Evolutionary conservation across 2,888 invertebrate species (phyloP), one percentile per base, ranked within the genome.

Genomic region (Tridacna gigas): DNA sequence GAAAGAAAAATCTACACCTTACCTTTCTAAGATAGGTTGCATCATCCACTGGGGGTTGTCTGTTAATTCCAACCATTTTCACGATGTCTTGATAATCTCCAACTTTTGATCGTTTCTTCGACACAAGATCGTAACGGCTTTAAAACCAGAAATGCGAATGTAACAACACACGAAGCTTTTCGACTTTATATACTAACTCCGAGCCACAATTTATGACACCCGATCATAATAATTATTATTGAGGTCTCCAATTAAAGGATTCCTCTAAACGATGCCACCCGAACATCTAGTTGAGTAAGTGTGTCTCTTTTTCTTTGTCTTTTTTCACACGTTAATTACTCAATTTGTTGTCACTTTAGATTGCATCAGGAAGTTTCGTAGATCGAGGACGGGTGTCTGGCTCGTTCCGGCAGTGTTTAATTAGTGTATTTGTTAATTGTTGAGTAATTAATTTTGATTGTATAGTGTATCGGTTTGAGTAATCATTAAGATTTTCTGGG

Each of bases 1-100:
- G 7, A 2, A 37, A 37, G 37, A 22, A 25, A 65, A n/a, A n/a
- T n/a, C 28, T 12, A 26, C 11, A 12, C 15, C 12, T 28, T 67
- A 67, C 67, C 67, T 67, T 67, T 67, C 67, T 67, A 4, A 67
- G 45, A 67, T 67, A 67, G 20, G 67, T 67, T 0, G 20, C 67
- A 37, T 67, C 45, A 45, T 45, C 37, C 5, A 18, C 20, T 45
- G 67, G 67, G 7, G 37, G 45, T 12, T 20, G 20, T 67, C 45
- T 67, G 20, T 67, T 67, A 3, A 45, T 67, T 67, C 67, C 67
- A 45, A 67, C 67, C 67, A 67, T 67, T 5, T 5, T 67, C 45
- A 37, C 7, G 0, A 20, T 20, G 5, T 67, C 5, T n/a, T 67
- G 28, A 13, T 67, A 63, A 13, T 13, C 22, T 18, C 63, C 13